These are phyloP conservation scores for Seira ritae DNA, from an alignment of 2,888 invertebrate genomes.

Conservation along the genomic window DNA sequence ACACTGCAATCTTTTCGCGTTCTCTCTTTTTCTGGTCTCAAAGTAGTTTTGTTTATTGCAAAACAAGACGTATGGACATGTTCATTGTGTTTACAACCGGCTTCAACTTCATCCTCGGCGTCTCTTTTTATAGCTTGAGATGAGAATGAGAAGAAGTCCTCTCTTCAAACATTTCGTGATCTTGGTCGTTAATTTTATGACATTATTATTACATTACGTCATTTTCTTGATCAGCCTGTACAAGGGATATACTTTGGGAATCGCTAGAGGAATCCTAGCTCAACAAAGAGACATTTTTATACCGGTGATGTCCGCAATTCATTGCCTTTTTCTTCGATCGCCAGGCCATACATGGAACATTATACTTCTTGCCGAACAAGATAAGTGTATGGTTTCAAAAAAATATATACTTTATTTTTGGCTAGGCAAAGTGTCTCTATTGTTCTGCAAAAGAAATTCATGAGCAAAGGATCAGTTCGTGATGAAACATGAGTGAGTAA, in stretches of 20 bases:
- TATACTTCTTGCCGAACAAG: too few species aligned
- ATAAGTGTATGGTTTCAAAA: too few species aligned
- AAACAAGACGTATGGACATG: too few species aligned
- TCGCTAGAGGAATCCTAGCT: neutral
- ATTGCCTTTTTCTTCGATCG: neutral
- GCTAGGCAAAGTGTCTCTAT: too few species aligned
- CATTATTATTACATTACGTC: slow-evolving; percentile 47
- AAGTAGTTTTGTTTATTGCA: too few species aligned
- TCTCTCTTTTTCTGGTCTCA: too few species aligned
- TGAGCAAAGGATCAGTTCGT: slow-evolving; percentile 35
- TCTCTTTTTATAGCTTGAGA: too few species aligned
- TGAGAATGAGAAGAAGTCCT: too few species aligned
- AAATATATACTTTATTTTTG: too few species aligned
- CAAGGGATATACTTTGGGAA: too few species aligned
- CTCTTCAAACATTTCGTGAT: slow-evolving; percentile 33
- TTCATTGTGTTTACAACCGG: slow-evolving; percentile 15
- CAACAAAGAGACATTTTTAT: neutral
- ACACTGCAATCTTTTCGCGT: too few species aligned
- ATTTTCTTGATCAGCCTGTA: slow-evolving; percentile 3
- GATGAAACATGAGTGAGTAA: slow-evolving; percentile 18
- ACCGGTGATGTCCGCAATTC: neutral
- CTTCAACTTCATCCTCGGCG: neutral
- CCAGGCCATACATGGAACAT: too few species aligned
- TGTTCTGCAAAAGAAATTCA: neutral
- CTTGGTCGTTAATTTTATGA: slow-evolving; percentile 44